A percentile compares a stretch with the other conserved stretches of the same genome.
Evolutionary conservation across 2,113 vertebrate genomes (phyloP).

Genomic region (Montifringilla adamsi): DNA sequence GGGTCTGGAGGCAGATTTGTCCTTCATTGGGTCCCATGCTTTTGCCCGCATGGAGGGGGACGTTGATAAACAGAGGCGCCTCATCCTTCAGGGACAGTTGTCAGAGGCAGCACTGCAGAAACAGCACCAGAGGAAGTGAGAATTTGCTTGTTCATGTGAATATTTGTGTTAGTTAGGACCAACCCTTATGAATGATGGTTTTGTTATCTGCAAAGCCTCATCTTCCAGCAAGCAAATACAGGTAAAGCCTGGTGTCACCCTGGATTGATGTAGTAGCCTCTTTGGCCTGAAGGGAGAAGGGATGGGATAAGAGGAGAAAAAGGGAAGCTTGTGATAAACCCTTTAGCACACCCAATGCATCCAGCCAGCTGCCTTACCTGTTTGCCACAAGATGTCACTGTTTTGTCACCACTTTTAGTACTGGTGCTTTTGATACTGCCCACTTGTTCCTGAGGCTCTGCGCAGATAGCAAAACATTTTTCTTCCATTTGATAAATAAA

Average conservation of each 20-base stretch:
- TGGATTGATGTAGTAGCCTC: neutral
- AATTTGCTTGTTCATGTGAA: neutral
- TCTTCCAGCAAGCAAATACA: neutral
- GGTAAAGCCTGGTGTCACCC: neutral
- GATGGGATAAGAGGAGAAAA: neutral
- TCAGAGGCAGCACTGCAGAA: slow-evolving; percentile 92
- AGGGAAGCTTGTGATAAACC: neutral
- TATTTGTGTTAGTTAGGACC: neutral
- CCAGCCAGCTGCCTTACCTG: neutral
- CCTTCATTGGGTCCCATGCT: slow-evolving; percentile 91
- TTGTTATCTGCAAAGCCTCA: neutral
- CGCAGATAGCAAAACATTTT: neutral
- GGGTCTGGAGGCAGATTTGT: slow-evolving; percentile 83
- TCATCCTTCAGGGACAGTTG: slow-evolving; percentile 92
- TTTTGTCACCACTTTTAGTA: neutral
- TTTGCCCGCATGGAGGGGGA: slow-evolving; percentile 98
- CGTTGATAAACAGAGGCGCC: slow-evolving; percentile 92
- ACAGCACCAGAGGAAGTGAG: slow-evolving; percentile 97
- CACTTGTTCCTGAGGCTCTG: neutral
- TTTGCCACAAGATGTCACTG: slow-evolving; percentile 24
- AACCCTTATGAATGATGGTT: neutral
- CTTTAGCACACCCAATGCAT: neutral
- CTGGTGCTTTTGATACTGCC: neutral
- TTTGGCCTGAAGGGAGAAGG: neutral
- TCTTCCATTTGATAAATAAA: neutral